Evolutionary conservation across 2,113 vertebrate species (phyloP).

Genomic region (Myodes glareolus): DNA sequence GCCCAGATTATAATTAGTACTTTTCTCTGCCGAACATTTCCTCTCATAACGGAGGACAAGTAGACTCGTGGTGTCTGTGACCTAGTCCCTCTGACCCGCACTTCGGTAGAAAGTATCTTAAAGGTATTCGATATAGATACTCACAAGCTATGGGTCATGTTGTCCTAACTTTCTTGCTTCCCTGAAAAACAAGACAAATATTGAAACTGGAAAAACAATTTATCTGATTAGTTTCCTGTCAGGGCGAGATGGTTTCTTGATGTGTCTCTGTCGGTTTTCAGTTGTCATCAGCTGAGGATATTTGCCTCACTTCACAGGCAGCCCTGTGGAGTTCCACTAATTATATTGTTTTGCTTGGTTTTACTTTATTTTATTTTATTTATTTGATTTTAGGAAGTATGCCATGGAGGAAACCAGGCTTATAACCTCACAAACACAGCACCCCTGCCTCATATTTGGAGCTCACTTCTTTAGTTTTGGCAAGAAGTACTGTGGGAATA

Average conservation of each 20-base stretch:
- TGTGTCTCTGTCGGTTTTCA: slow-evolving; percentile 69
- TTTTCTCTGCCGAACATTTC: slow-evolving; percentile 33
- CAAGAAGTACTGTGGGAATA: slow-evolving; percentile 83
- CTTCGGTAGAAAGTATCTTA: slow-evolving; percentile 45
- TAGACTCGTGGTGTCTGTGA: slow-evolving; percentile 15
- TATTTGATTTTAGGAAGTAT: slow-evolving; percentile 58
- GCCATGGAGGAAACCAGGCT: slow-evolving; percentile 72
- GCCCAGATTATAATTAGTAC: slow-evolving; percentile 1
- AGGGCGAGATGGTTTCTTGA: slow-evolving; percentile 6
- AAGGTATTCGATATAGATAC: slow-evolving; percentile 66
- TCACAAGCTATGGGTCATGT: slow-evolving; percentile 71
- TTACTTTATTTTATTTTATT: slow-evolving; percentile 48
- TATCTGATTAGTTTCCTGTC: slow-evolving; percentile 61
- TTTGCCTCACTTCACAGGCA: slow-evolving; percentile 38
- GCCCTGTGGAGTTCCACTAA: slow-evolving; percentile 14
- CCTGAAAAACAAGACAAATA: slow-evolving; percentile 80
- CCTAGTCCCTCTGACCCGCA: not conserved
- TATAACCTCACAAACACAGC: slow-evolving; percentile 72
- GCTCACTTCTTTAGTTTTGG: slow-evolving; percentile 78
- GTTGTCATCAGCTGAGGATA: slow-evolving; percentile 58
- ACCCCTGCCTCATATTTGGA: slow-evolving; percentile 78
- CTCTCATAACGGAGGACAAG: slow-evolving; percentile 27
- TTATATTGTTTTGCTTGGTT: slow-evolving; percentile 63
- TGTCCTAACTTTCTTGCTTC: slow-evolving; percentile 74
- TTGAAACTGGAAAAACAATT: slow-evolving; percentile 72